Base-by-base conservation (phyloP, 2,888 invertebrate species). In the Athripsodes cinereus region DNA sequence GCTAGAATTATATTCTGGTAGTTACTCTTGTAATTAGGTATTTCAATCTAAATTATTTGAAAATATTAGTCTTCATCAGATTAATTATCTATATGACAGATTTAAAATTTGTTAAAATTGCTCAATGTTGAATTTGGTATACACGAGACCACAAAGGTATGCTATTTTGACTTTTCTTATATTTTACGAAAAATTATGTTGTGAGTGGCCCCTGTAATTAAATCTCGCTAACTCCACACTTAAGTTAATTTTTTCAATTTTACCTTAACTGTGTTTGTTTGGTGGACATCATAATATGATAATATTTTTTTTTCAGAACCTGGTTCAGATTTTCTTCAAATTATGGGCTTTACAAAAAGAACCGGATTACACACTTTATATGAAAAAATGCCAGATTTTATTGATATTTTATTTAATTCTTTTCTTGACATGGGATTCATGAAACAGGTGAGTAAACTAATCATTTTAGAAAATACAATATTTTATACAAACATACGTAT, bases 341-440 rank as follows among this genome's bases (percentile, higher is more conserved):
- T 73, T 48, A 44, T 76, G 2, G 79, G 79, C 0, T 80, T 80
- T 63, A 78, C 76, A 0, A 71, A 68, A 19, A 69, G 62, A 52
- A 79, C 79, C 0, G 72, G 73, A 0, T 65, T 77, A 0, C 76
- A 73, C 63, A 66, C 69, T 40, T 57, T 79, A 22, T 78, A 75
- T 58, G 72, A 75, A 8, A 72, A 71, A 54, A 66, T 79, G 50
- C 70, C 75, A 0, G 75, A 78, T 34, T 74, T 75, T 47, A 63
- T 76, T 1, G 72, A 70, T 0, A 72, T 74, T 0, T 65, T 80
- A 1, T 66, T 77, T 22, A 75, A 79, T 66, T 79, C 79, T 0
- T 79, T 76, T 64, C 74, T 71, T 67, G 79, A 79, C 63, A 72
- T 71, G 26, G 75, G 73, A 1, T 80, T 79, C 53, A 76, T 79